Evolutionary conservation across 2,888 invertebrate genomes (phyloP).

Genomic region (Margaritifera margaritifera): DNA sequence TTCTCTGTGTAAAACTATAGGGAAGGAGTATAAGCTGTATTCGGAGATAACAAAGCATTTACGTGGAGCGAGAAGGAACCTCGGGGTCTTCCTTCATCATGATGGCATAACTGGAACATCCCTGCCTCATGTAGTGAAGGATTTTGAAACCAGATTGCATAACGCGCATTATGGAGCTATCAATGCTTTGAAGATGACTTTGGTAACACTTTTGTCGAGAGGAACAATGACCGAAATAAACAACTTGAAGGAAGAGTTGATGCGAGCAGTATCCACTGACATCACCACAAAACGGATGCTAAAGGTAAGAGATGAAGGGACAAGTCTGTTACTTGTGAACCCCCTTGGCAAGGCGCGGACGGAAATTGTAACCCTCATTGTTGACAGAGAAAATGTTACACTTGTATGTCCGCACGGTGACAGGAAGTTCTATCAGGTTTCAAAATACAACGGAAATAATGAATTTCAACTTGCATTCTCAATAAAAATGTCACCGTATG

Average conservation of each 20-base stretch:
- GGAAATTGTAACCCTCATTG: conserved; percentile 85
- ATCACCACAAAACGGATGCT: conserved; percentile 40
- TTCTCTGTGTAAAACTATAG: conserved; percentile 43
- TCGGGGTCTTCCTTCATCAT: conserved; percentile 96
- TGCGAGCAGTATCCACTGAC: conserved; percentile 19
- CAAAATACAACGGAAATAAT: conserved; percentile 27
- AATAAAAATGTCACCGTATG: conserved; percentile 84
- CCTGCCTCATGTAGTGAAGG: conserved; percentile 91
- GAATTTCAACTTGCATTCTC: conserved; percentile 80
- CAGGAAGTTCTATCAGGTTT: conserved; percentile 82
- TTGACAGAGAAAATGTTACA: conserved; percentile 81
- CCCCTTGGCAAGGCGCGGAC: conserved; percentile 84
- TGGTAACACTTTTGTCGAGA: conserved; percentile 41
- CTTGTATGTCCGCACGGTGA: conserved; percentile 74
- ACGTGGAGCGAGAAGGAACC: conserved; percentile 81
- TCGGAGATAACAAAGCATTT: conserved; percentile 38
- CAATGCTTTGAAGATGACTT: conserved; percentile 36
- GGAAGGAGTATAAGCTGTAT: conserved; percentile 27
- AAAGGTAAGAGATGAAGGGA: conserved; percentile 35
- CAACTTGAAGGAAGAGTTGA: conserved; percentile 41
- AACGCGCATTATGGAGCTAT: conserved; percentile 44
- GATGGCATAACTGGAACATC: conserved; percentile 98
- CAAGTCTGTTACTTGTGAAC: conserved; percentile 82
- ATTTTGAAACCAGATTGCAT: conserved; percentile 78
- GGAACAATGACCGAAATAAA: conserved; percentile 36